Evolutionary conservation across 64 coral and sea anemone species (phyloP).

Genomic region (Montipora efflorescens): DNA sequence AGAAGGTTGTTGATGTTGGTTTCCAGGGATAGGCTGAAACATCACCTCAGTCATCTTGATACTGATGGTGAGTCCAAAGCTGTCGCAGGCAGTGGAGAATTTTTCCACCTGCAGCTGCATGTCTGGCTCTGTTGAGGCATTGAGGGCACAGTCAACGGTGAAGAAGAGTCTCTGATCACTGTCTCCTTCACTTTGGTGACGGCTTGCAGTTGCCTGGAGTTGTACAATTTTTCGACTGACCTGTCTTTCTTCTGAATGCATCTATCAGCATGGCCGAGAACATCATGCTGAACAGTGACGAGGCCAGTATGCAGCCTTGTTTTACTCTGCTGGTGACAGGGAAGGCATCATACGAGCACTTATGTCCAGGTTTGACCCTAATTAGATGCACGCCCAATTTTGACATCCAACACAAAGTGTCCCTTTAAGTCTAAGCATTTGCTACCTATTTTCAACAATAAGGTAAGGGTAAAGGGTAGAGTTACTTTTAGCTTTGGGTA

Average conservation of each 20-base stretch:
- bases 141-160: conserved; percentile 47
- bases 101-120: conserved; percentile 6
- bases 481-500: too few species aligned
- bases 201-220: not conserved
- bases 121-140: not conserved
- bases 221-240: conserved; percentile 1
- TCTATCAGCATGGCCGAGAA: conserved; percentile 23
- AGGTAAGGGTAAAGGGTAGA: too few species aligned
- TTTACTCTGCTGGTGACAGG: conserved; percentile 34
- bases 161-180: conserved; percentile 9
- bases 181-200: not conserved
- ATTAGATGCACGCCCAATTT: too few species aligned
- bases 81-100: not conserved
- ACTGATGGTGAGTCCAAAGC: conserved; percentile 58
- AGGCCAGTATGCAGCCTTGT: conserved; percentile 31
- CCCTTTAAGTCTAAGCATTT: too few species aligned
- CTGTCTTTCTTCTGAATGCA: not conserved
- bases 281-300: conserved; percentile 28
- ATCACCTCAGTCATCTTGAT: conserved; percentile 62
- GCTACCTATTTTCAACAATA: too few species aligned
- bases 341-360: not conserved
- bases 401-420: too few species aligned
- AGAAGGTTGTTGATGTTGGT: not conserved
- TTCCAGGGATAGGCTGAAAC: conserved; percentile 6
- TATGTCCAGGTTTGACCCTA: too few species aligned